Evolutionary conservation across 2,797 vertebrate species (phyloP).

Genomic region (Catharus ustulatus): DNA sequence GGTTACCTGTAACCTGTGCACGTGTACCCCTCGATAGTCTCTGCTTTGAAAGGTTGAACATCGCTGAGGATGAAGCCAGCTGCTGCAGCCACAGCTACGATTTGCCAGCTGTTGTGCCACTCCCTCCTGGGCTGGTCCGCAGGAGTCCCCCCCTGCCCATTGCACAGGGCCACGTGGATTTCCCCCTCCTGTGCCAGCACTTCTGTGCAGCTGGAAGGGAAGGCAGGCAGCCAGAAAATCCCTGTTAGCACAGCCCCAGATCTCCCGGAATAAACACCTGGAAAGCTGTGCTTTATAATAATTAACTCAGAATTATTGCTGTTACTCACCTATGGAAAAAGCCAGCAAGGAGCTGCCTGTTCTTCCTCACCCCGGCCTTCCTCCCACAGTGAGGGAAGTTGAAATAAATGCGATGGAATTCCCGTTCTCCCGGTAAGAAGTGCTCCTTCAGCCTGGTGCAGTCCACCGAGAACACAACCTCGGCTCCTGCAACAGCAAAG

Average conservation of each 20-base stretch:
- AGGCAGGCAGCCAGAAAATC: neutral
- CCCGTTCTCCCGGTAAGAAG: constrained; percentile 44
- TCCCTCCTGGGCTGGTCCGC: constrained; percentile 87
- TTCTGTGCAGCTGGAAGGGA: constrained; percentile 79
- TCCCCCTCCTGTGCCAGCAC: constrained; percentile 86
- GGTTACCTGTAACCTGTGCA: constrained; percentile 95
- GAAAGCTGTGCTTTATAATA: neutral
- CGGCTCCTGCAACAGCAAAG: constrained; percentile 75
- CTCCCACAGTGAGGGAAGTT: constrained; percentile 97
- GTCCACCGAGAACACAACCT: constrained; percentile 88
- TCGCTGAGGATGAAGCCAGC: constrained; percentile 86
- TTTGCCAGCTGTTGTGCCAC: constrained; percentile 98
- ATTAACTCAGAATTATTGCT: neutral
- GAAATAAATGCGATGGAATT: constrained; percentile 88
- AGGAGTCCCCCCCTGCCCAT: constrained; percentile 94
- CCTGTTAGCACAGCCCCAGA: neutral
- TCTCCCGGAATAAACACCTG: neutral
- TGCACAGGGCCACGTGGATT: constrained; percentile 89
- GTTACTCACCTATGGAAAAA: constrained; percentile 88
- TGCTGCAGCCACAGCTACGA: constrained; percentile 88
- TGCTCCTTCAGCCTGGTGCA: constrained; percentile 82
- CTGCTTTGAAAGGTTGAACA: constrained; percentile 81
- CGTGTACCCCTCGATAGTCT: constrained; percentile 80
- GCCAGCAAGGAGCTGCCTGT: constrained; percentile 85
- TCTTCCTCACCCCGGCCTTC: constrained; percentile 93